phyloP scores from a whole-genome alignment of 2,888 invertebrate genomes.

The Noctua janthe region DNA sequence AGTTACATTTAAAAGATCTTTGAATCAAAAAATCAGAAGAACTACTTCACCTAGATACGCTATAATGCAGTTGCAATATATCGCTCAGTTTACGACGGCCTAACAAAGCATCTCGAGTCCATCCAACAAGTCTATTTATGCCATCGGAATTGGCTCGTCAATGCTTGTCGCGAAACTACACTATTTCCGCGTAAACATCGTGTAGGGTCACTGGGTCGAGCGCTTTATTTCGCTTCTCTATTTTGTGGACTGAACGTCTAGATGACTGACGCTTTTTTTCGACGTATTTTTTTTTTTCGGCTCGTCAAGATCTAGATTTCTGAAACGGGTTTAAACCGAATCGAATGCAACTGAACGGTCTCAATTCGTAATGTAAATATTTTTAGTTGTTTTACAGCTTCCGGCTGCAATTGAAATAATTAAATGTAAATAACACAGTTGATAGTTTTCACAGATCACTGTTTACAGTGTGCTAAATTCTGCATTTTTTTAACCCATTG shows the following conservation, averaged over 20 bases:
- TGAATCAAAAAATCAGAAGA: background rate
- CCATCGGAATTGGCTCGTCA: conserved; percentile 50
- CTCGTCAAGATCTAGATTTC: conserved; percentile 28
- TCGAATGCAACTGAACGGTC: conserved; percentile 6
- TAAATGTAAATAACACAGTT: background rate
- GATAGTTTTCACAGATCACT: background rate
- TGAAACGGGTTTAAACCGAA: conserved; percentile 8
- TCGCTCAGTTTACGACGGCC: conserved; percentile 46
- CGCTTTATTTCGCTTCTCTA: conserved; percentile 28
- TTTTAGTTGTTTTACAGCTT: conserved; percentile 4
- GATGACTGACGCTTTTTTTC: conserved; percentile 12
- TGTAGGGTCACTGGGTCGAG: conserved; percentile 54
- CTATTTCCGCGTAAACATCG: conserved; percentile 57
- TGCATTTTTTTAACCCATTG: background rate
- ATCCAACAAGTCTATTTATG: conserved; percentile 60
- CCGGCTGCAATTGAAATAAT: background rate
- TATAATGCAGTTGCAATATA: conserved; percentile 56
- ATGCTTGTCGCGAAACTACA: conserved; percentile 51
- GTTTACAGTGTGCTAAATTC: background rate
- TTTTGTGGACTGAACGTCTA: conserved; percentile 23
- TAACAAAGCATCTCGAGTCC: conserved; percentile 48
- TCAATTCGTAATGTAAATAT: conserved; percentile 4
- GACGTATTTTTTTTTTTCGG: background rate
- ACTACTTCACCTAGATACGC: conserved; percentile 22
- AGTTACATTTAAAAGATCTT: background rate